phyloP scores from a whole-genome alignment of 2,888 invertebrate genomes.

The Papilio elwesi region DNA sequence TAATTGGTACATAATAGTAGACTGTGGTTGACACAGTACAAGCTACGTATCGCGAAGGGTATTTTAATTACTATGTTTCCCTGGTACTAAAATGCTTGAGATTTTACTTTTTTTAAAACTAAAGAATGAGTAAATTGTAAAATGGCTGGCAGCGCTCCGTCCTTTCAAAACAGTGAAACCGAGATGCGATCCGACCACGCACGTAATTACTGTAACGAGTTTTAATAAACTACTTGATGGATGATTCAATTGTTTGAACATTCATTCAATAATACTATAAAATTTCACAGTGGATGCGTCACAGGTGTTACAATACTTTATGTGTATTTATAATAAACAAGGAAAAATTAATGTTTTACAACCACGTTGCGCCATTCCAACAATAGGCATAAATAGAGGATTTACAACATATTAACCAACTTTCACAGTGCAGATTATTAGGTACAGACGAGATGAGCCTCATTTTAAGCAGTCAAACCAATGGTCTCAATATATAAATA shows the following conservation, averaged over 20 bases:
- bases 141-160: background rate
- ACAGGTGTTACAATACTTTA: background rate
- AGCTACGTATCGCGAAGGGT: too few relatives aligned
- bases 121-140: background rate
- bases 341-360: background rate
- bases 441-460: too few relatives aligned
- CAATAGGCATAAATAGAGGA: too few relatives aligned
- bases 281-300: slow-evolving; percentile 18
- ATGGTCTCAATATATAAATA: too few relatives aligned
- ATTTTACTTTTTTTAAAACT: background rate
- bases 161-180: background rate
- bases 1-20: too few relatives aligned
- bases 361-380: too few relatives aligned
- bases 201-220: slow-evolving; percentile 27
- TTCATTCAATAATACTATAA: slow-evolving; percentile 22
- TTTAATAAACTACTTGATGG: slow-evolving; percentile 27
- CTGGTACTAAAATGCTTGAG: background rate
- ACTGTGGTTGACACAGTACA: too few relatives aligned
- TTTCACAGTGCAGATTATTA: too few relatives aligned
- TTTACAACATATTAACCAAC: too few relatives aligned
- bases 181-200: background rate
- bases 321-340: background rate
- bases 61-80: background rate
- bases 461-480: too few relatives aligned
- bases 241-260: slow-evolving; percentile 35